phyloP scores from a whole-genome alignment of 2,888 invertebrate genomes.

The Metopia argyrocephala region DNA sequence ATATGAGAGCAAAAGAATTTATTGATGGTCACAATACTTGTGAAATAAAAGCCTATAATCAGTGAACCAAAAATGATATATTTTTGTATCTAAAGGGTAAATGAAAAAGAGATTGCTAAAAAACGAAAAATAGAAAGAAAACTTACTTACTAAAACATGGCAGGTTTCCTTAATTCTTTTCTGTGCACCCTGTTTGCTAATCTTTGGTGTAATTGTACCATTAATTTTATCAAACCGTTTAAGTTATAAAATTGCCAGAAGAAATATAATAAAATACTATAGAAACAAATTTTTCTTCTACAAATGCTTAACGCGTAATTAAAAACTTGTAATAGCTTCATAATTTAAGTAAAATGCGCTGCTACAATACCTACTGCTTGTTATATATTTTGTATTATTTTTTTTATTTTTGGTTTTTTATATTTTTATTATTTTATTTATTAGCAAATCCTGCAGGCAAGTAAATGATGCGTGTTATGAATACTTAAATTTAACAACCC shows the following conservation, averaged over 20 bases:
- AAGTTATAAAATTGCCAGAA: background rate
- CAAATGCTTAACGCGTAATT: conserved; percentile 59
- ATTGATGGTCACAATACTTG: background rate
- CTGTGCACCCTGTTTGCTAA: background rate
- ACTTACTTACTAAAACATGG: too few species aligned
- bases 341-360: conserved; percentile 3
- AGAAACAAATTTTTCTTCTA: conserved; percentile 29
- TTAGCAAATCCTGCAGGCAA: conserved; percentile 23
- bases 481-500: conserved; percentile 54
- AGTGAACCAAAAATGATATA: conserved; percentile 23
- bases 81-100: background rate
- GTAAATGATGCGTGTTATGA: conserved; percentile 52
- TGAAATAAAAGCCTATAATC: conserved; percentile 10
- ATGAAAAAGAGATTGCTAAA: too few species aligned
- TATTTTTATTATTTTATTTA: background rate
- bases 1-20: background rate
- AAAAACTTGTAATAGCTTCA: conserved; percentile 56
- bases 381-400: background rate
- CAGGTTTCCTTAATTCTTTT: background rate
- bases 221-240: conserved; percentile 7
- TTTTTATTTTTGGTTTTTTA: background rate
- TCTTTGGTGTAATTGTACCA: background rate
- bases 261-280: background rate
- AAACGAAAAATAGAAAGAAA: background rate
- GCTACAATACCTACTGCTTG: background rate